phyloP scores from a whole-genome alignment of 2,888 invertebrate species.

The Epinotia bilunana region DNA sequence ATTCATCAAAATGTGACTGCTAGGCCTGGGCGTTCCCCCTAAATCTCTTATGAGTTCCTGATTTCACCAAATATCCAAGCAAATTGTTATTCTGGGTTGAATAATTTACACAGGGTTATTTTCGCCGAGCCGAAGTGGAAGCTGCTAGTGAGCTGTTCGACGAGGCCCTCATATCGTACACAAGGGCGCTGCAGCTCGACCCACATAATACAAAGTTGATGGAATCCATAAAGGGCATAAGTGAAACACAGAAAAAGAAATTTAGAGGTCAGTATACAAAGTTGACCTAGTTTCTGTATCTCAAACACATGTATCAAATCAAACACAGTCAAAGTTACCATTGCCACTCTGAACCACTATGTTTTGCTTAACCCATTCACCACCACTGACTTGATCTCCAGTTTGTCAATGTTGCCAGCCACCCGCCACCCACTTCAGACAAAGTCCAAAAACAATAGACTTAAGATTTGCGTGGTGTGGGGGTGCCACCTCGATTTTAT shows the following conservation, averaged over 20 bases:
- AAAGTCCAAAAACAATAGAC: too few relatives aligned
- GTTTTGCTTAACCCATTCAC: too few relatives aligned
- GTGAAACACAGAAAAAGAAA: slow-evolving; percentile 85
- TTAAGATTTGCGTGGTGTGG: too few relatives aligned
- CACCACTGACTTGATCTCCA: too few relatives aligned
- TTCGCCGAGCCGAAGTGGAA: slow-evolving; percentile 89
- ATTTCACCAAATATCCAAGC: too few relatives aligned
- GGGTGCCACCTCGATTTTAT: too few relatives aligned
- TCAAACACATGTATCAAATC: neutral
- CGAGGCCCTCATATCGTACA: slow-evolving; percentile 88
- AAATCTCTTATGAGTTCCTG: too few relatives aligned
- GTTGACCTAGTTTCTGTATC: neutral
- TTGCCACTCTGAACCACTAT: too few relatives aligned
- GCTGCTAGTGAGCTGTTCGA: slow-evolving; percentile 87
- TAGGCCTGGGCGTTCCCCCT: too few relatives aligned
- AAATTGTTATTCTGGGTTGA: neutral
- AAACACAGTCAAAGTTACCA: neutral
- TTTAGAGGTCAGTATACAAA: slow-evolving; percentile 77
- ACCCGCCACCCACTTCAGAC: too few relatives aligned
- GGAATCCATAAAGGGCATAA: slow-evolving; percentile 85
- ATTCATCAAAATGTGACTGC: too few relatives aligned
- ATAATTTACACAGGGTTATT: slow-evolving; percentile 85
- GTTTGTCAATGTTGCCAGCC: too few relatives aligned
- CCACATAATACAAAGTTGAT: slow-evolving; percentile 87
- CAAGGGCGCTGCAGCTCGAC: slow-evolving; percentile 86